Base-by-base conservation (phyloP, 2,113 vertebrate species). In the Notarius quadriscutis region DNA sequence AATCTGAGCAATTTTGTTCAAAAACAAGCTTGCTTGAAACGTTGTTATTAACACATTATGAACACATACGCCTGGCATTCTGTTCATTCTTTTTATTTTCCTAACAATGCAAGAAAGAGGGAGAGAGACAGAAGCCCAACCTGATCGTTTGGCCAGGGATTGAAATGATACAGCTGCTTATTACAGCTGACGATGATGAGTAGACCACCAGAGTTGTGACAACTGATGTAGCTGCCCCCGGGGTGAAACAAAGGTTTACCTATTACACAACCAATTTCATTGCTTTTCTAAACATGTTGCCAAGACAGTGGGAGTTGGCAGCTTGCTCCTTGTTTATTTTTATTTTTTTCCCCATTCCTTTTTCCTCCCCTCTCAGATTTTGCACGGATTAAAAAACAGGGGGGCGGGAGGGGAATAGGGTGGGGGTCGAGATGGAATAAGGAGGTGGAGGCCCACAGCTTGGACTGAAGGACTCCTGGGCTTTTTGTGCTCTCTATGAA, bases 221-320 rank as follows among this genome's bases (percentile, higher is more conserved):
- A 97, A 97, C 93, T 96, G 95, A 97, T 96, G 95, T 94, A 94
- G 93, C 94, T 96, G 96, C 96, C 97, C 96, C 95, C 91, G 90
- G 96, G 97, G 95, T 96, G 95, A 98, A 97, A 97, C 96, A 97
- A 97, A 97, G 97, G 96, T 97, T 98, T 98, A 98, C 96, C 97
- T 97, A 98, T 98, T 97, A 97, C 96, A 98, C 96, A 97, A 98
- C 96, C 96, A 97, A 97, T 97, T 98, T 97, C 94, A 97, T 96
- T 97, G 97, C 55, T 97, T 98, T 98, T 98, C 96, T 97, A 97
- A 98, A 97, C 97, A 97, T 95, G 96, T 97, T 97, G 97, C 97
- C 98, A 97, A 97, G 97, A 97, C 96, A 97, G 96, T 97, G 97
- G 96, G 96, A 97, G 95, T 92, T 97, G 97, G 97, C 97, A 97